Evolutionary conservation across 2,888 invertebrate genomes (phyloP), one percentile per base, ranked within the genome.

Genomic region (Clusia tigrina): DNA sequence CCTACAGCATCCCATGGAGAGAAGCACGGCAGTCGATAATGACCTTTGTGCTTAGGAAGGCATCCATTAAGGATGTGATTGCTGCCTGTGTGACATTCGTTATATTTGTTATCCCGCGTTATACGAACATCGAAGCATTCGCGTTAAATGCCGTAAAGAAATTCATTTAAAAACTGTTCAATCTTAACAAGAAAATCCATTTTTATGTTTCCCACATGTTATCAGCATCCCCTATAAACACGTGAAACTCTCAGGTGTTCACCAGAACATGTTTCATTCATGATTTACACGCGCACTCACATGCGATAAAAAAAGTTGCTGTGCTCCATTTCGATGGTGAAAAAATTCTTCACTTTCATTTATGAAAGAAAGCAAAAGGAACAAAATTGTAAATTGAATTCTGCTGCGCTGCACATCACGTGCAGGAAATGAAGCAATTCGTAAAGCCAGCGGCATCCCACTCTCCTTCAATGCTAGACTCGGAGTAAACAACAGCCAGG

Each of bases 341-440:
- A 2, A 22, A 48, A 42, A 48, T 48, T 48, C 22, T 48, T 20
- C 48, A 48, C 48, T 48, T 48, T 48, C 48, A 18, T 48, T 48
- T 48, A 15, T 48, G 18, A 20, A 38, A 17, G 25, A 2, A 48
- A 57, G 12, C 9, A 38, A 17, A 54, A 53, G 42, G 53, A 25
- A 59, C 63, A 26, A 55, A 59, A 64, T 66, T 64, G 65, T 67
- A 53, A 48, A 42, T 60, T 57, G 52, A 57, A 51, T 54, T 58
- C 54, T 60, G 55, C 48, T 57, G 37, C 25, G 61, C 46, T 10
- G 38, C 58, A 53, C 63, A 65, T 63, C 63, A 67, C 65, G 66
- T 66, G 65, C 58, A 17, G 53, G 25, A 20, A 64, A 66, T 63
- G 64, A 66, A 67, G 66, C 67, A 67, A 69, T 67, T 62, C 48